These are phyloP conservation scores for Maniola jurtina DNA, from an alignment of 1,140 invertebrate genomes.

Conservation along the genomic window DNA sequence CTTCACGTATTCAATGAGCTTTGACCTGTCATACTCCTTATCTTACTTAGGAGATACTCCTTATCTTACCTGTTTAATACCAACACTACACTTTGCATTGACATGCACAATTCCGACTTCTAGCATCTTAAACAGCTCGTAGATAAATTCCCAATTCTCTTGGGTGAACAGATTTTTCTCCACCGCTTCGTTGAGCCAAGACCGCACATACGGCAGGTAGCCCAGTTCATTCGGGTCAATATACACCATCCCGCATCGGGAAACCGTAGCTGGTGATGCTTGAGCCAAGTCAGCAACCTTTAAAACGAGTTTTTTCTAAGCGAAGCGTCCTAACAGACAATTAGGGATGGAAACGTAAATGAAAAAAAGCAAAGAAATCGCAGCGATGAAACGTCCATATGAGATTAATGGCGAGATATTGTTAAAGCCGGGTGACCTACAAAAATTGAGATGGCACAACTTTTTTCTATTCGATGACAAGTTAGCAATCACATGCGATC, in stretches of 20 bases:
- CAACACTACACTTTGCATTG: constrained; percentile 60
- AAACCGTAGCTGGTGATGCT: constrained; percentile 93
- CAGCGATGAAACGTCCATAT: too few species aligned
- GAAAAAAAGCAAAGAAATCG: too few species aligned
- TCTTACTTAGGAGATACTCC: too few species aligned
- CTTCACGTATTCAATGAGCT: too few species aligned
- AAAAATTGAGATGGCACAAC: too few species aligned
- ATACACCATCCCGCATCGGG: constrained; percentile 93
- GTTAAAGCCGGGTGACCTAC: too few species aligned
- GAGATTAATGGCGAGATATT: too few species aligned
- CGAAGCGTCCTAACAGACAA: too few species aligned
- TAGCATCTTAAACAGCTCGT: constrained; percentile 80
- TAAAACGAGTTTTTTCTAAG: background rate
- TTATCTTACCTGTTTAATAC: constrained; percentile 62
- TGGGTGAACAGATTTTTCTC: constrained; percentile 57
- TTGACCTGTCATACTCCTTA: too few species aligned
- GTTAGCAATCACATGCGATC: too few species aligned
- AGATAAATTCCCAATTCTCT: constrained; percentile 80
- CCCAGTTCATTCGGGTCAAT: constrained; percentile 90
- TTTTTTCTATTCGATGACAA: too few species aligned
- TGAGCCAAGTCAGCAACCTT: constrained; percentile 90
- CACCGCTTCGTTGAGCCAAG: constrained; percentile 56
- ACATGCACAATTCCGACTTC: constrained; percentile 78
- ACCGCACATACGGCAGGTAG: constrained; percentile 59
- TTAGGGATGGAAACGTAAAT: too few species aligned